A percentile compares a stretch with the other conserved stretches of the same genome.
Evolutionary conservation across 2,888 invertebrate genomes (phyloP).

Genomic region (Apamea epomidion): DNA sequence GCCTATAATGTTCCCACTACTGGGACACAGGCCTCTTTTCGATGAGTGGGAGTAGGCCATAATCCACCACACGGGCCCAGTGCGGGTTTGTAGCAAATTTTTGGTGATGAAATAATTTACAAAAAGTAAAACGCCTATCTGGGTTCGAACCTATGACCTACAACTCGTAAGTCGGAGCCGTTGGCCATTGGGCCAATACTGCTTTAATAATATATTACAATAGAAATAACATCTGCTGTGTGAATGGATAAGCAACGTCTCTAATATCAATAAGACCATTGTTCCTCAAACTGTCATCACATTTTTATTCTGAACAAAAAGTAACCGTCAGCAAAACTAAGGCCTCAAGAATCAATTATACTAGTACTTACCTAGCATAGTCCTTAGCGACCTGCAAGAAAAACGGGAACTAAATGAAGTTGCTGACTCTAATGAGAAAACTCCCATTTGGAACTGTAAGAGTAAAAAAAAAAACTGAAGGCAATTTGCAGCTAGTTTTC

Average conservation of each 20-base stretch:
- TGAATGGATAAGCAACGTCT: background rate
- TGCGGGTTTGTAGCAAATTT: no score
- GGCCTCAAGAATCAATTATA: constrained; percentile 71
- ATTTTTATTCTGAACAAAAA: background rate
- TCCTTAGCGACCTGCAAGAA: constrained; percentile 64
- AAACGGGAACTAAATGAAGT: constrained; percentile 81
- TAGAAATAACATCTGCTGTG: background rate
- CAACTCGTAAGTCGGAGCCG: no score
- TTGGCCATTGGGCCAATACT: no score
- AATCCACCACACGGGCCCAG: no score
- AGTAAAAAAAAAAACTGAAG: constrained; percentile 74
- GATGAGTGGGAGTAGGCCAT: no score
- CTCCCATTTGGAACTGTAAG: constrained; percentile 76
- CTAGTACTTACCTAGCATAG: constrained; percentile 54
- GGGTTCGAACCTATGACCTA: no score
- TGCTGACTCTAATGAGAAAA: constrained; percentile 84
- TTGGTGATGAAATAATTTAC: no score
- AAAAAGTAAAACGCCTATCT: no score
- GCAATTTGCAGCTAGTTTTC: constrained; percentile 76
- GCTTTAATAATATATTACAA: background rate
- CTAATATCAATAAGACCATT: constrained; percentile 1
- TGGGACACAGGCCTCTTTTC: no score
- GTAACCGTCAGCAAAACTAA: constrained; percentile 31
- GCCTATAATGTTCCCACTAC: no score
- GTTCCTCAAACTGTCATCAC: background rate